Conservation (phyloP, 2,888 invertebrate genomes). For the Salpingus planirostris region DNA sequence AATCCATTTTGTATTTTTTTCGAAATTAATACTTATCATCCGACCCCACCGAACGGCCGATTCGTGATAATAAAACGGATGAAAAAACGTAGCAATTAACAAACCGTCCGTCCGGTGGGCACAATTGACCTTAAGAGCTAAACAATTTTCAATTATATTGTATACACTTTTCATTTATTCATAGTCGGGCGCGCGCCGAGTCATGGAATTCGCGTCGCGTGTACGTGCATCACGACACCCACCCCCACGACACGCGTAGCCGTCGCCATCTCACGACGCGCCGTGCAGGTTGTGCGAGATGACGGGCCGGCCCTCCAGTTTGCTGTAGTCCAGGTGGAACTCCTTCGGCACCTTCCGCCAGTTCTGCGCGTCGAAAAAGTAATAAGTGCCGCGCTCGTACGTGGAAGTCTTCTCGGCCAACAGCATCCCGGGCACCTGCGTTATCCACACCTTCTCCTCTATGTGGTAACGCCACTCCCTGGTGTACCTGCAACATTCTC, state of each 20-base stretch:
- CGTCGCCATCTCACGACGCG: constrained; percentile 22
- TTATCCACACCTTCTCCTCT: constrained; percentile 98
- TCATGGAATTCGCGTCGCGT: too few species aligned
- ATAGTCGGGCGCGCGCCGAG: constrained; percentile 24
- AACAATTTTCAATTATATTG: constrained; percentile 31
- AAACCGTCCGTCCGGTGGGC: constrained; percentile 23
- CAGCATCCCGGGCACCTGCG: constrained; percentile 91
- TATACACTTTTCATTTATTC: constrained; percentile 43
- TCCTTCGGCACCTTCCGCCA: constrained; percentile 99
- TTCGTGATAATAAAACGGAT: too few species aligned
- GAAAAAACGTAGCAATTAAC: too few species aligned
- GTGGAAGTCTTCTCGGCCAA: constrained; percentile 91
- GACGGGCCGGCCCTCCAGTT: constrained; percentile 84
- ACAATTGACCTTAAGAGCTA: constrained; percentile 25
- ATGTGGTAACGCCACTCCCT: constrained; percentile 99
- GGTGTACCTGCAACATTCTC: constrained; percentile 63
- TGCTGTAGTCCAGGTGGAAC: constrained; percentile 97
- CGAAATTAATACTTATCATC: constrained; percentile 35
- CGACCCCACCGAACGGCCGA: constrained; percentile 29
- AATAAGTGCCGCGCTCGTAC: constrained; percentile 98
- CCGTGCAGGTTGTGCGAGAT: constrained; percentile 17
- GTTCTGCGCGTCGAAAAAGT: constrained; percentile 97
- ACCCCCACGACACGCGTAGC: too few species aligned
- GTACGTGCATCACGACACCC: too few species aligned
- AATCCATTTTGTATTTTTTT: too few species aligned